Conservation (phyloP, 2,888 invertebrate genomes). For the Pristionchus fissidentatus region DNA sequence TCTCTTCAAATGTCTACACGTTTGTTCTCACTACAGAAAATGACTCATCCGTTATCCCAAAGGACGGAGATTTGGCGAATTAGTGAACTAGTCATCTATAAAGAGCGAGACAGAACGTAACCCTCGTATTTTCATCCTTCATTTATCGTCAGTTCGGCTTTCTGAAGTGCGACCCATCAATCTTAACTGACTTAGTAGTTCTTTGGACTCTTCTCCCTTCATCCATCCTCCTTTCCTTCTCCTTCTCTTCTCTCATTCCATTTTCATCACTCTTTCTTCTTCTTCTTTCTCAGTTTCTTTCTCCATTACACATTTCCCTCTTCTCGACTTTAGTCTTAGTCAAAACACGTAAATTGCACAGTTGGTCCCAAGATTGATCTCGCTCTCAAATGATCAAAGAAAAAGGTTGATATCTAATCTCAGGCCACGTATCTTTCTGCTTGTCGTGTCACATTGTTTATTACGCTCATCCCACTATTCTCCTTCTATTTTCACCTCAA, state of each 20-base stretch:
- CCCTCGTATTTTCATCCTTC: no score
- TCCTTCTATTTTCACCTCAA: no score
- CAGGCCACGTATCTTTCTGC: no score
- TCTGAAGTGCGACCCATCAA: no score
- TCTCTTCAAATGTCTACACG: not conserved
- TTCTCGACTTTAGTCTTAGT: no score
- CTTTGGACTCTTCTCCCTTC: not conserved
- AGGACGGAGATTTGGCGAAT: constrained; percentile 11
- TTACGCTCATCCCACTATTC: no score
- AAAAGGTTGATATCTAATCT: no score
- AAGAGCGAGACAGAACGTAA: not conserved
- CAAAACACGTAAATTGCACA: no score
- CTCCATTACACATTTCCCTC: not conserved
- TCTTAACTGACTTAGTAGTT: not conserved
- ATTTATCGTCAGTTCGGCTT: no score
- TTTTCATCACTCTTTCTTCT: not conserved
- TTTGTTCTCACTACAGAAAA: not conserved
- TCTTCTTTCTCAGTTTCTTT: not conserved
- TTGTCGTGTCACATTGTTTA: no score
- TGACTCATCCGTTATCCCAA: constrained; percentile 13
- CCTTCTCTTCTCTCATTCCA: not conserved
- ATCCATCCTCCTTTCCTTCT: no score
- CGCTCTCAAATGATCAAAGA: not conserved
- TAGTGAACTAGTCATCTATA: not conserved
- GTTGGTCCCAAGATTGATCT: not conserved